Percentiles rank a stretch among this genome's conserved stretches.
Evolutionary conservation across 2,113 vertebrate species (phyloP).

Genomic region (Onychorhynchus coronatus): DNA sequence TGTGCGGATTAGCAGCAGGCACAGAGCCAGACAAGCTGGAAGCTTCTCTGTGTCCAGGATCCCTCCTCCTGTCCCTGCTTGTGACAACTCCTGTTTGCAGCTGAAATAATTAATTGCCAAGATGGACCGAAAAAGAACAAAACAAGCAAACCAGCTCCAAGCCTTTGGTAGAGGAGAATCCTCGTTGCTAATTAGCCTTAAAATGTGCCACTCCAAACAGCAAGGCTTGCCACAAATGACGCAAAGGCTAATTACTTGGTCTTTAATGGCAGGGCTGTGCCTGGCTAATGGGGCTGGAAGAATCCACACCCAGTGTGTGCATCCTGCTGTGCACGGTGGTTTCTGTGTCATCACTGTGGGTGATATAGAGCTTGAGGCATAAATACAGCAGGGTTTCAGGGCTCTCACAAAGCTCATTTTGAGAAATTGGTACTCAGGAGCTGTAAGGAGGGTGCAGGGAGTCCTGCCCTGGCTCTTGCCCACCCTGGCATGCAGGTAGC

Average conservation of each 20-base stretch:
- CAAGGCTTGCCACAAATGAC: conserved; percentile 45
- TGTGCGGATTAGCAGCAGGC: neutral
- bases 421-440: neutral
- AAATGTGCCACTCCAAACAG: conserved; percentile 41
- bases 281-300: conserved; percentile 51
- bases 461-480: neutral
- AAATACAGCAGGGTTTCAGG: neutral
- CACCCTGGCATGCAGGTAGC: accelerated
- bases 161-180: conserved; percentile 35
- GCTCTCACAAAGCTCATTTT: neutral
- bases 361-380: neutral
- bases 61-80: neutral
- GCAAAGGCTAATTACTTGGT: conserved; percentile 48
- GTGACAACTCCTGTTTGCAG: neutral
- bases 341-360: conserved; percentile 37
- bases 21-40: neutral
- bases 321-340: conserved; percentile 26
- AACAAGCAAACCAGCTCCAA: conserved; percentile 29
- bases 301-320: conserved; percentile 44
- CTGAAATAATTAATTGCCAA: conserved; percentile 27
- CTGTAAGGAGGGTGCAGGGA: neutral
- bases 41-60: neutral
- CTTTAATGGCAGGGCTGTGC: conserved; percentile 27
- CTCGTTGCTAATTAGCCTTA: conserved; percentile 48
- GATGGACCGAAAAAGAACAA: conserved; percentile 17